Evolutionary conservation across 2,797 vertebrate species (phyloP).

Genomic region (Eidolon dupreanum): DNA sequence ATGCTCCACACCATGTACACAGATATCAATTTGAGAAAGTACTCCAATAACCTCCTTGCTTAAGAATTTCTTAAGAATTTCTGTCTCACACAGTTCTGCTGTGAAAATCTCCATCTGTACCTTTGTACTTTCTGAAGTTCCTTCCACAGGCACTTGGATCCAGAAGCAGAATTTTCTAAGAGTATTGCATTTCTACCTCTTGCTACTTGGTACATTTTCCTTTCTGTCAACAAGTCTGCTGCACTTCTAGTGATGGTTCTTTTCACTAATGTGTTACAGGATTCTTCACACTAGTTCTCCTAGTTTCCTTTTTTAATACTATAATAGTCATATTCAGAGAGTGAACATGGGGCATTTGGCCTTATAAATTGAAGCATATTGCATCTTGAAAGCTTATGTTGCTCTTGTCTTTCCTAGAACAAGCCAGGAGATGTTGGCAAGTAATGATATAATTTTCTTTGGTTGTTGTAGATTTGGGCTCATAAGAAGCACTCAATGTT

Average conservation of each 20-base stretch:
- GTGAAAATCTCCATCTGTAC: neutral
- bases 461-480: neutral
- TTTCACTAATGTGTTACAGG: neutral
- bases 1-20: neutral
- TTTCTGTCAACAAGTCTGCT: constrained; percentile 18
- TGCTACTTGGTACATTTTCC: neutral
- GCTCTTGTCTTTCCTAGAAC: neutral
- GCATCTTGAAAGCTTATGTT: neutral
- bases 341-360: neutral
- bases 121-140: neutral
- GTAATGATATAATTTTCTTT: neutral
- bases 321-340: neutral
- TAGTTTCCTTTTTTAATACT: neutral
- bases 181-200: neutral
- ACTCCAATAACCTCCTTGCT: neutral
- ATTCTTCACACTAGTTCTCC: neutral
- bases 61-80: neutral
- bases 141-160: neutral
- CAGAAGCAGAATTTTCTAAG: neutral
- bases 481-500: neutral
- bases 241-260: neutral
- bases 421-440: neutral
- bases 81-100: neutral
- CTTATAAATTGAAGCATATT: neutral
- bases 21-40: neutral